These are phyloP conservation scores for Lycia hirtaria DNA, from an alignment of 2,888 invertebrate species.

Conservation along the genomic window DNA sequence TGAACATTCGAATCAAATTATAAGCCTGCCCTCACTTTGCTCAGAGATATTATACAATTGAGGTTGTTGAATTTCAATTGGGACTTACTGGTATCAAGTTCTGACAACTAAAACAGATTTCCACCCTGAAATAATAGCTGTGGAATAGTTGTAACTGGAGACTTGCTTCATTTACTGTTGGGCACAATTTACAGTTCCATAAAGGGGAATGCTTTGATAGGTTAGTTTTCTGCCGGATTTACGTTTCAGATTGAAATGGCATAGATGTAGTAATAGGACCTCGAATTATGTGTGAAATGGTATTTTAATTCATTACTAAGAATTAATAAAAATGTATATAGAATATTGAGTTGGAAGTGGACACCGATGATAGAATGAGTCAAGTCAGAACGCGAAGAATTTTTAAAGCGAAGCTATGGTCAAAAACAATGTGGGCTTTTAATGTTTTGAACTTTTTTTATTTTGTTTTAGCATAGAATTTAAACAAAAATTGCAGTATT, in stretches of 20 bases:
- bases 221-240: background rate
- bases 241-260: background rate
- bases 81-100: constrained; percentile 49
- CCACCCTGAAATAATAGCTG: constrained; percentile 51
- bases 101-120: constrained; percentile 46
- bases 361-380: too few species aligned
- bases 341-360: too few species aligned
- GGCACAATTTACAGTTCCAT: constrained; percentile 1
- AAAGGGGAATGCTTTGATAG: background rate
- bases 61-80: constrained; percentile 60
- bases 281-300: too few species aligned
- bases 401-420: too few species aligned
- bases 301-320: too few species aligned
- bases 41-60: constrained; percentile 60
- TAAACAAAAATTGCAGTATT: too few species aligned
- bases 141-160: constrained; percentile 28
- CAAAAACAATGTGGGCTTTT: too few species aligned
- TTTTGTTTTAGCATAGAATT: too few species aligned
- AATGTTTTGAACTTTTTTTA: too few species aligned
- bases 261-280: too few species aligned
- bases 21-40: constrained; percentile 53
- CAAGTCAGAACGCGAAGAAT: too few species aligned
- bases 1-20: constrained; percentile 65
- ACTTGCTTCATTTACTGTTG: constrained; percentile 19
- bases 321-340: too few species aligned